Base-by-base conservation (phyloP, 2,888 invertebrate species). In the Alsophila aescularia region DNA sequence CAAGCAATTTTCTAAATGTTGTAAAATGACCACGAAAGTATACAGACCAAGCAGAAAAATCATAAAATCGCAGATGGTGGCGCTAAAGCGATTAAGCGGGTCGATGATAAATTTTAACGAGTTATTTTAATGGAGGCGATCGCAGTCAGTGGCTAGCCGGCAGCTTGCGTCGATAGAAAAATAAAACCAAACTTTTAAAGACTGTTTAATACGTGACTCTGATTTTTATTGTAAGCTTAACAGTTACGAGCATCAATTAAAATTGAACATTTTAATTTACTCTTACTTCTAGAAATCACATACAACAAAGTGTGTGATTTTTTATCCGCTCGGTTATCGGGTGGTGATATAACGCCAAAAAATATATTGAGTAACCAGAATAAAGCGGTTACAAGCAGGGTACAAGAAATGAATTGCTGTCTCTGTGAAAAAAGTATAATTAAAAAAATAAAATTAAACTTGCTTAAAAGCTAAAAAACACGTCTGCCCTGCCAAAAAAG, bases 91-190 rank as follows among this genome's bases (percentile, higher is more conserved):
- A 91, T 90, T 91, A 90, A 90, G 87, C 90, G 87, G 89, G 85
- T 86, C 88, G 90, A 91, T 90, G 90, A 91, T 91, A 91, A 90
- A 91, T 91, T 91, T 91, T 91, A 91, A 91, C 90, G 90, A 91
- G 90, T 90, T 90, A 91, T 91, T 90, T 91, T 90, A 91, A 91
- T 89, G 90, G 90, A 85, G 85, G 88, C 88, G 87, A 91, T 91
- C 90, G 84, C 86, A 88, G 86, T 88, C 87, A 87, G 89, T 83
- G 90, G 90, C 87, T 80, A 79, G 81, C 83, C 83, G 77, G 85
- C 87, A 84, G 86, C 82, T 85, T 83, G 87, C 75, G 77, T 78
- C 82, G 83, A 88, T 88, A 90, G 88, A 87, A 91, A 90, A 89
- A 90, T 87, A 88, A 88, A 89, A 85, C 80, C 84, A 81, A 81